Base-by-base conservation (phyloP, 92 coral and sea anemone genomes). In the Pocillopora meandrina region DNA sequence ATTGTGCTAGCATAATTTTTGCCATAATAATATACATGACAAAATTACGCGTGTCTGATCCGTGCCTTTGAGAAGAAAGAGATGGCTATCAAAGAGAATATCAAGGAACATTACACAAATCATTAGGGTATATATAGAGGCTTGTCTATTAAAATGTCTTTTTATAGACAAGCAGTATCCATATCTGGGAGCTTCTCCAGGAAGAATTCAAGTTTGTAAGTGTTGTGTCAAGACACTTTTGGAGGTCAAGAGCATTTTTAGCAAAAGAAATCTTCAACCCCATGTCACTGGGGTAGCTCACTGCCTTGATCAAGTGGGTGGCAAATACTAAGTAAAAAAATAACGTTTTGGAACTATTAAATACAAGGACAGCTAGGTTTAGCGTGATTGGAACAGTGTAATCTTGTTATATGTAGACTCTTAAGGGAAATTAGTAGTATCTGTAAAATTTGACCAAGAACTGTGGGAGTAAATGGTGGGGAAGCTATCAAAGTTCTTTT, bases 181-280 rank as follows among this genome's bases (percentile, higher is more conserved):
- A 62, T 60, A 82, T 63, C 52, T 87, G 56, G 87, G 87, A 65
- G 84, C 91, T 31, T 75, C 79, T 35, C 91, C 87, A 47, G 91
- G 82, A 35, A 72, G 91, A 18, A 47, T 66, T 18, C 68, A 84
- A 9, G 16, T 7, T 62, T 85, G 89, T 58, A 34, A 67, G 59
- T 82, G 91, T 78, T 87, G 87, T 70, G 87, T 71, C 20, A 82
- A 78, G 79, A 63, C 52, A 33, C 84, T 77, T 15, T 26, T 88
- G 19, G 91, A 88, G 65, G 74, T 82, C 10, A 88, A 83, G 68
- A 88, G 87, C 77, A 78, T 88, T 57, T 88, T 69, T 78, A 66
- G 88, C 58, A 88, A 83, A 72, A 11, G 85, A 13, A 79, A 60
- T 72, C 75, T 86, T 9, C 82, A 66, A 14, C 90, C 81, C 16